Percentiles rank a stretch among this genome's conserved stretches.
Evolutionary conservation across 2,888 invertebrate genomes (phyloP).

Genomic region (Drosophila eohydei): DNA sequence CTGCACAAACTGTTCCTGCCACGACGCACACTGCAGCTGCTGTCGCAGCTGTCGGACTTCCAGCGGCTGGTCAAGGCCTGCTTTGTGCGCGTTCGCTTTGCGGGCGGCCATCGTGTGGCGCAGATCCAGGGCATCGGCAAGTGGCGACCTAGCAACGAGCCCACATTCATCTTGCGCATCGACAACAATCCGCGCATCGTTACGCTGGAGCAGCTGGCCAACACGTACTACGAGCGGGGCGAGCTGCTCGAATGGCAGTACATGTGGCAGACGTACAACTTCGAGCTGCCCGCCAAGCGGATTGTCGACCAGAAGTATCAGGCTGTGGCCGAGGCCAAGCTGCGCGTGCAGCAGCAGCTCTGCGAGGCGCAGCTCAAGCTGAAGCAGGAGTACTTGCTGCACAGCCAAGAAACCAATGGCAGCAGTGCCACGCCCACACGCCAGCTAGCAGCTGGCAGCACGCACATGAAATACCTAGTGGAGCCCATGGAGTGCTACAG

Average conservation of each 20-base stretch:
- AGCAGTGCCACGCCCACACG: neutral
- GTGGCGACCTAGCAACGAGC: conserved; percentile 9
- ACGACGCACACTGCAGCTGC: conserved; percentile 23
- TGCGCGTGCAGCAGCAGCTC: neutral
- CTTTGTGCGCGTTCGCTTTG: conserved; percentile 38
- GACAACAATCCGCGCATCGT: conserved; percentile 29
- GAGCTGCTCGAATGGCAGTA: conserved; percentile 33
- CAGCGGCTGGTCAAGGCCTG: conserved; percentile 28
- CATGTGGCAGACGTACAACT: conserved; percentile 24
- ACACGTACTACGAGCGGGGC: conserved; percentile 23
- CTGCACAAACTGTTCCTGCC: conserved; percentile 39
- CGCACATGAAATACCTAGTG: conserved; percentile 11
- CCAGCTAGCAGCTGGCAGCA: neutral
- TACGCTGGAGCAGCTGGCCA: conserved; percentile 23
- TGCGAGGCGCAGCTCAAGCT: neutral
- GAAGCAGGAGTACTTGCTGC: neutral
- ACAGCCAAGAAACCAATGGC: neutral
- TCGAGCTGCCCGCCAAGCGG: conserved; percentile 33
- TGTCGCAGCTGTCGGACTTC: conserved; percentile 29
- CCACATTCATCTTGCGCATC: conserved; percentile 20
- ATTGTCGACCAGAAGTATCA: conserved; percentile 33
- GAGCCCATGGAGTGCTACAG: conserved; percentile 40
- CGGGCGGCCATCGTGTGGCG: conserved; percentile 20
- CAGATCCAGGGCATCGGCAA: conserved; percentile 36
- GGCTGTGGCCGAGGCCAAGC: conserved; percentile 14